phyloP scores from a whole-genome alignment of 2,797 vertebrate species.

The Toxotes lorentzi region DNA sequence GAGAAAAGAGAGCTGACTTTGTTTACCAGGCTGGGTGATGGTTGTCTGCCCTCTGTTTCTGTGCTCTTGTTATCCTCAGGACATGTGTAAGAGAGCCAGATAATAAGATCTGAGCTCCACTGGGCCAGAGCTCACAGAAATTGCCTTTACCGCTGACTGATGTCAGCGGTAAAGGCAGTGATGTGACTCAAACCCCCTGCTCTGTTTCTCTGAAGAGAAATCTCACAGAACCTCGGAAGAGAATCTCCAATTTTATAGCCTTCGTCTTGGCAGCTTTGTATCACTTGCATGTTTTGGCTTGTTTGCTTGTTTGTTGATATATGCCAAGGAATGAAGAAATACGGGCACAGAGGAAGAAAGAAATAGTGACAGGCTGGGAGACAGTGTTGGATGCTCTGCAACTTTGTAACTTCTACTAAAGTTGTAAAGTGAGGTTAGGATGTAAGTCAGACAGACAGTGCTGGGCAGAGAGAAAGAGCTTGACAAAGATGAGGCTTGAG shows the following conservation, averaged over 20 bases:
- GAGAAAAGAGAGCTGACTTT: conserved; percentile 44
- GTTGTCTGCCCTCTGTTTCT: conserved; percentile 45
- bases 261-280: conserved; percentile 15
- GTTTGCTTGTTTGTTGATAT: conserved; percentile 4
- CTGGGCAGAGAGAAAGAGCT: not conserved
- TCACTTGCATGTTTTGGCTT: conserved; percentile 13
- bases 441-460: conserved; percentile 34
- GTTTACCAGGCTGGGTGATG: conserved; percentile 51
- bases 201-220: conserved; percentile 31
- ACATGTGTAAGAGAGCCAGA: conserved; percentile 52
- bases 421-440: conserved; percentile 28
- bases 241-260: not conserved
- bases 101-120: conserved; percentile 59
- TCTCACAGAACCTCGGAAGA: conserved; percentile 16
- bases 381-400: not conserved
- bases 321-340: not conserved
- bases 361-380: conserved; percentile 2
- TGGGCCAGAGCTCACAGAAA: conserved; percentile 37
- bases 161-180: conserved; percentile 36
- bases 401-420: not conserved
- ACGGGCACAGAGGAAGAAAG: not conserved
- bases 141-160: conserved; percentile 41
- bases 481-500: conserved; percentile 48
- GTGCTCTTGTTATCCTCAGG: conserved; percentile 38
- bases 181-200: conserved; percentile 49